These are phyloP conservation scores for Bos indicus DNA, from an alignment of 2,113 vertebrate species.

Conservation along the genomic window DNA sequence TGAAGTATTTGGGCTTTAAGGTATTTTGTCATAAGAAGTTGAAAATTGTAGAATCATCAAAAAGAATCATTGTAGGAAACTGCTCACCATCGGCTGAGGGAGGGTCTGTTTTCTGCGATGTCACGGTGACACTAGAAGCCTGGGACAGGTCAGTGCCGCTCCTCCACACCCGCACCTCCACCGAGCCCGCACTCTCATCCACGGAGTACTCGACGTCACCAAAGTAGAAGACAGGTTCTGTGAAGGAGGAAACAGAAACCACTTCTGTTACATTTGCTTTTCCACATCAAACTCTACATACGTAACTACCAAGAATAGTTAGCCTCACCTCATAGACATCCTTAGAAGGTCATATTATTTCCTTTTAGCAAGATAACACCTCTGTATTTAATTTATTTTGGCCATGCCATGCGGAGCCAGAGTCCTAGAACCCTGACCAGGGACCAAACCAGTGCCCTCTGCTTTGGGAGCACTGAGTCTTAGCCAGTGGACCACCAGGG, in stretches of 20 bases:
- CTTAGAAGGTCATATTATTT: neutral
- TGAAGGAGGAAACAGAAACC: neutral
- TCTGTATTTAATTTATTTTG: neutral
- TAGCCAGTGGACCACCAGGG: neutral
- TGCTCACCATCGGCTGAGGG: slow-evolving; percentile 90
- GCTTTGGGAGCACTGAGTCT: neutral
- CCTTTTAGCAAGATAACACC: neutral
- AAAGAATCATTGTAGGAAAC: neutral
- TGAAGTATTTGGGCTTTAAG: neutral
- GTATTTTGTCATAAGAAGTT: neutral
- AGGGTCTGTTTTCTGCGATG: slow-evolving; percentile 90
- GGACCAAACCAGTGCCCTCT: neutral
- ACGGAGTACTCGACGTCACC: slow-evolving; percentile 85
- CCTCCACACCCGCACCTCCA: slow-evolving; percentile 92
- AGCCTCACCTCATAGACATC: neutral
- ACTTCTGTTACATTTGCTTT: neutral
- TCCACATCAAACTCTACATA: neutral
- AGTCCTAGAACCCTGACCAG: neutral
- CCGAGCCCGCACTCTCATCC: slow-evolving; percentile 89
- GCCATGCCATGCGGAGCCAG: neutral
- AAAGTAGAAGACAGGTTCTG: slow-evolving; percentile 94
- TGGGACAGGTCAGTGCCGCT: slow-evolving; percentile 91
- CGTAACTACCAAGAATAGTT: neutral
- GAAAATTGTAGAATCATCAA: neutral
- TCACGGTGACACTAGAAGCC: slow-evolving; percentile 88